Evolutionary conservation across 2,797 vertebrate genomes (phyloP), one percentile per base, ranked within the genome.

Genomic region (Sylvia borin): DNA sequence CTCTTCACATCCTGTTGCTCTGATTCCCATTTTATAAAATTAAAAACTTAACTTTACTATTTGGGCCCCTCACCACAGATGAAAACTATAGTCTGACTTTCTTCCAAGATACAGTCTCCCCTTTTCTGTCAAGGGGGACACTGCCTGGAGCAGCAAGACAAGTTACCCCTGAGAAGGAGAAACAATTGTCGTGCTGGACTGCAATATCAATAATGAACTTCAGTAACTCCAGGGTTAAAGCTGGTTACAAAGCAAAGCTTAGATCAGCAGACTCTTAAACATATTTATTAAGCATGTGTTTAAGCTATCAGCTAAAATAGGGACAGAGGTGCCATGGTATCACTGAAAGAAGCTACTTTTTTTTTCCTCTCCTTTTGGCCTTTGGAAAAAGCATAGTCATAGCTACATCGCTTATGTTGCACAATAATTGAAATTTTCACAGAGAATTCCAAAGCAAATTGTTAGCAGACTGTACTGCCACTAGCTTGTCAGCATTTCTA

Each of bases 371-470:
- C 36, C 24, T 73, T 81, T 65, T 61, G 43, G 60, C 29, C 68
- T 91, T 89, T 64, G 61, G 50, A 80, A 93, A 93, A 88, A 81
- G 47, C 55, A 66, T 4, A 62, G 50, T 79, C 66, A 53, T 73
- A 92, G 58, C 62, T 82, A 61, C 43, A 93, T 90, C 57, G 86
- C 42, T 17, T 60, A 42, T 29, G 8, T 88, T 94, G 74, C 85
- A 92, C 85, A 96, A 88, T 84, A 90, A 92, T 16, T 76, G 17
- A 95, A 88, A 79, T 88, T 92, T 92, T 92, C 87, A 64, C 61
- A 50, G 80, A 84, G 62, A 93, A 93, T 92, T 94, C 79, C 85
- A 91, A 48, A 90, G 55, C 25, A 93, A 95, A 93, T 91, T 93
- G 73, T 70, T 86, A 95, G 65, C 86, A 96, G 93, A 86, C 32